Base-by-base conservation (phyloP, 2,888 invertebrate species). In the Iselma pallidipennis region DNA sequence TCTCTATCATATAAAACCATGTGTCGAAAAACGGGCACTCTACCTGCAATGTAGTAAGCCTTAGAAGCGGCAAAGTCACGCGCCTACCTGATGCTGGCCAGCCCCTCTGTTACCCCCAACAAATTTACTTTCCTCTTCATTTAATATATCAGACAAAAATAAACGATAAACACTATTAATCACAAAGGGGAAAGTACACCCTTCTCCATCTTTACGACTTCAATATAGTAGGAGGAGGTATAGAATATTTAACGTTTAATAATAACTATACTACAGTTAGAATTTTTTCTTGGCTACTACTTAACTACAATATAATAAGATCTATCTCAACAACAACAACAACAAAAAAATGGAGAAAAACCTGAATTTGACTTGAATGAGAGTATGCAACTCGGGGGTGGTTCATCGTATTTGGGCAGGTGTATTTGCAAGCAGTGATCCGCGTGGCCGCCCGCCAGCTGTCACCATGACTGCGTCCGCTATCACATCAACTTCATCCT, bases 341-440 rank as follows among this genome's bases (percentile, higher is more conserved):
- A 37, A 16, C n/a, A n/a, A n/a, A n/a, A n/a, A n/a, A n/a, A n/a
- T n/a, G n/a, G n/a, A 19, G 21, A 42, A 23, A 54, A 21, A 2
- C 19, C 12, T 14, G 23, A 16, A 53, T 58, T 53, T 14, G 16
- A 28, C 26, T 28, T 50, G 1, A 9, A 10, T 25, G 26, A 28
- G 28, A 19, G 28, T 50, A 29, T 31, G 25, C 28, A 45, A 45
- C 26, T 55, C 51, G 67, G 59, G 64, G 63, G 64, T 70, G 63
- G 65, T 60, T 63, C 28, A 31, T 57, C 69, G 71, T 78, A 74
- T 78, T 78, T 78, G 78, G 70, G 78, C 79, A 80, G 79, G 79
- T 80, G 79, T 79, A 80, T 79, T 79, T 78, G 76, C 78, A 69
- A 75, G 74, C 75, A 71, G 72, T 70, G 78, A 77, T 78, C 76